These are phyloP conservation scores for Drosophila meridiana DNA, from an alignment of 2,888 invertebrate species.

Conservation along the genomic window DNA sequence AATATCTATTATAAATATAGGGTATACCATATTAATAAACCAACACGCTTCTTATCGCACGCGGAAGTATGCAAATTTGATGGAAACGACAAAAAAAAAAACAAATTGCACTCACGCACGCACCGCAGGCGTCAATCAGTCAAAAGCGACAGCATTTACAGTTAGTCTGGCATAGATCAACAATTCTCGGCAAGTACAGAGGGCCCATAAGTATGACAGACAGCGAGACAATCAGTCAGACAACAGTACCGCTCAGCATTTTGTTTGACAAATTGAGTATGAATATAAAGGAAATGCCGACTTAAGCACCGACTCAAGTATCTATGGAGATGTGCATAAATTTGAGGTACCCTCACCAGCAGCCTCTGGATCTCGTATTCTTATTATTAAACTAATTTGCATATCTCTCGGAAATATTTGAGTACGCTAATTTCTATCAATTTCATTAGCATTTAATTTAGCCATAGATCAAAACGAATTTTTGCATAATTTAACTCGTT, in stretches of 20 bases:
- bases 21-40: conserved; percentile 26
- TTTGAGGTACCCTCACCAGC: conserved; percentile 5
- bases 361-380: background rate
- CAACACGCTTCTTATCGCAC: conserved; percentile 5
- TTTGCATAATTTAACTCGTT: conserved; percentile 36
- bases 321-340: conserved; percentile 42
- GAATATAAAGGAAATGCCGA: conserved; percentile 46
- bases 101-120: conserved; percentile 56
- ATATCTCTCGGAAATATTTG: conserved; percentile 22
- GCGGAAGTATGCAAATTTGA: conserved; percentile 55
- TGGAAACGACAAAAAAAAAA: conserved; percentile 36
- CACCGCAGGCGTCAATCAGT: conserved; percentile 63
- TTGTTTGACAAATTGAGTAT: conserved; percentile 55
- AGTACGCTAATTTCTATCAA: conserved; percentile 28
- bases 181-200: conserved; percentile 24
- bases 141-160: conserved; percentile 54
- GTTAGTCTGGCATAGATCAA: conserved; percentile 47
- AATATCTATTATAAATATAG: background rate
- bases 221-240: conserved; percentile 37
- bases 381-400: conserved; percentile 31
- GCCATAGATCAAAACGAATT: conserved; percentile 9
- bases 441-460: conserved; percentile 38
- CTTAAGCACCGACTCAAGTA: conserved; percentile 50
- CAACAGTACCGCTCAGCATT: conserved; percentile 18
- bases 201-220: conserved; percentile 49